Evolutionary conservation across 2,113 vertebrate species (phyloP), one percentile per base, ranked within the genome.

Genomic region (Pycnonotus jocosus): DNA sequence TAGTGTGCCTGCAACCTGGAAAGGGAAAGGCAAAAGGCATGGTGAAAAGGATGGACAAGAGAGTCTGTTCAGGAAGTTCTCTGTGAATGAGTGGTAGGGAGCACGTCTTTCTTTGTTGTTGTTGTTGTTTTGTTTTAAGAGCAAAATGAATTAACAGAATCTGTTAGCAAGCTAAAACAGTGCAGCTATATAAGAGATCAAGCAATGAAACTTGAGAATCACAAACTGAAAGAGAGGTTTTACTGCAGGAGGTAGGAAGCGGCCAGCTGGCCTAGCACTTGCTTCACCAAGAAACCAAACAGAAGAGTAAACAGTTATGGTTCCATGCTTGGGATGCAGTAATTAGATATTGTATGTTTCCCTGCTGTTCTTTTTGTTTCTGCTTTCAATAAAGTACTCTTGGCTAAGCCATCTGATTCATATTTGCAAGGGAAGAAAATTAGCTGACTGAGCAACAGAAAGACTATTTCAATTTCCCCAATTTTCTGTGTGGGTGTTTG

Each of bases 291-390:
- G 82, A 80, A 93, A 90, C 58, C 82, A 73, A 91, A 90, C 24
- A 65, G 70, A 65, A 82, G 54, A 85, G 53, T 66, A 92, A 92
- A 92, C 71, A 81, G 79, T 70, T 93, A 90, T 24, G 58, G 82
- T 86, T 86, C 90, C 30, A 1, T 23, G 10, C 68, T 77, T 88
- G 71, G 79, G 38, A 90, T 61, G 42, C 33, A 80, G 47, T 82
- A 95, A 95, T 95, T 90, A 96, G 90, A 93, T 90, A 81, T 65
- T 92, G 71, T 76, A 72, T 47, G 50, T 83, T 81, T 86, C 62
- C 90, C 90, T 77, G 88, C 71, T 95, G 94, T 70, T 94, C 88
- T 94, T 97, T 95, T 94, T 94, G 90, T 83, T 94, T 92, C 71
- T 86, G 38, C 82, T 88, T 93, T 93, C 94, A 88, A 77, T 83